phyloP scores from a whole-genome alignment of 2,888 invertebrate genomes.

The Quadroppia sp. region DNA sequence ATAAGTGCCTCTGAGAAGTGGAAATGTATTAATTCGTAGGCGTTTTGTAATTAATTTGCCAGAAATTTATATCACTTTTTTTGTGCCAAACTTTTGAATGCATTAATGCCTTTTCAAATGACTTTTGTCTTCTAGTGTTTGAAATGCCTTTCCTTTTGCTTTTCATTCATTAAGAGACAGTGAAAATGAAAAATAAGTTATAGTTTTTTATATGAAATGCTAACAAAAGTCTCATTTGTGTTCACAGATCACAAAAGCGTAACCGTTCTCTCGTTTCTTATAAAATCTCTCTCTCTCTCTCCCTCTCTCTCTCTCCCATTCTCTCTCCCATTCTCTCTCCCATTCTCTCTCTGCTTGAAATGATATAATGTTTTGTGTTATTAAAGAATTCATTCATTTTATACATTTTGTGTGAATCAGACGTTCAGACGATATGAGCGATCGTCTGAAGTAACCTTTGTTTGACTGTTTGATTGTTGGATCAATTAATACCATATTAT shows the following conservation, averaged over 20 bases:
- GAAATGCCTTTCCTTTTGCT: neutral
- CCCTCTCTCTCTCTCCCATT: slow-evolving; percentile 32
- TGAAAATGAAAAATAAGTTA: neutral
- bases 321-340: slow-evolving; percentile 31
- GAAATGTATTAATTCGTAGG: neutral
- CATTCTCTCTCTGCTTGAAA: slow-evolving; percentile 12
- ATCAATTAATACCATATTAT: neutral
- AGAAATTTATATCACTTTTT: neutral
- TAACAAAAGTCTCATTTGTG: slow-evolving; percentile 17
- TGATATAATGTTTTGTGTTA: slow-evolving; percentile 21
- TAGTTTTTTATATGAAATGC: slow-evolving; percentile 13
- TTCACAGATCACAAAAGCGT: slow-evolving; percentile 23
- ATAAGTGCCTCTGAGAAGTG: neutral
- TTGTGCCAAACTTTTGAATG: neutral
- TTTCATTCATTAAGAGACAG: neutral
- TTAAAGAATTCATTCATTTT: slow-evolving; percentile 14
- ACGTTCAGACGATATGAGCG: neutral
- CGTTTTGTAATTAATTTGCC: neutral
- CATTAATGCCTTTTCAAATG: neutral
- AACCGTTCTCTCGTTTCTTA: neutral
- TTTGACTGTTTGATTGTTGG: slow-evolving; percentile 11
- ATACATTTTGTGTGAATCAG: neutral
- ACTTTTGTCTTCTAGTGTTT: neutral
- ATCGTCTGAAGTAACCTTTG: neutral
- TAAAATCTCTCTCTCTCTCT: slow-evolving; percentile 26